Evolutionary conservation across 2,888 invertebrate genomes (phyloP).

Genomic region (Neoascia interrupta): DNA sequence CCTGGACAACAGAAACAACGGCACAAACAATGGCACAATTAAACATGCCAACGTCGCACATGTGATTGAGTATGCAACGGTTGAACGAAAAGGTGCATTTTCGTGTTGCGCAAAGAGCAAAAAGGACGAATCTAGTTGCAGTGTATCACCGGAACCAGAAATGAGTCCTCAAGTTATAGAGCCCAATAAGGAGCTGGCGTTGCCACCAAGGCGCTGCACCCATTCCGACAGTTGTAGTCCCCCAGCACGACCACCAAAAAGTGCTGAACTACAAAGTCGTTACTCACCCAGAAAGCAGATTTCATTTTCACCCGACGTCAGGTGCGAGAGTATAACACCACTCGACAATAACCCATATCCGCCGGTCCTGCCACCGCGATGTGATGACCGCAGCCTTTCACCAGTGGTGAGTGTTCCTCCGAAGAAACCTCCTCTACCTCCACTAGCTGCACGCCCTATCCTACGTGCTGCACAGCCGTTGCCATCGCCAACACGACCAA

Average conservation of each 20-base stretch:
- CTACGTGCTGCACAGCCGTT: constrained; percentile 82
- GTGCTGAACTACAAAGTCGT: constrained; percentile 79
- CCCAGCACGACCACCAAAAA: constrained; percentile 86
- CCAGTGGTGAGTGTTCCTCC: constrained; percentile 81
- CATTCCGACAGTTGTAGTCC: constrained; percentile 83
- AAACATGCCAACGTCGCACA: constrained; percentile 74
- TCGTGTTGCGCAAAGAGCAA: constrained; percentile 85
- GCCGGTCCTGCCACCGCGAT: constrained; percentile 75
- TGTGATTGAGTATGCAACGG: constrained; percentile 86
- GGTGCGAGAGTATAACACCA: background rate
- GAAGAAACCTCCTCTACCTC: constrained; percentile 87
- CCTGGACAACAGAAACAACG: constrained; percentile 36
- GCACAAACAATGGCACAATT: background rate
- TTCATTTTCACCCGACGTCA: constrained; percentile 23
- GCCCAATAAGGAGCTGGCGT: constrained; percentile 80
- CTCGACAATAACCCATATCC: constrained; percentile 69
- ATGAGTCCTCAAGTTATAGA: constrained; percentile 78
- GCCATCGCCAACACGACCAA: constrained; percentile 81
- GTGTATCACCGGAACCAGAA: constrained; percentile 15
- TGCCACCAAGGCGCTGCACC: constrained; percentile 83
- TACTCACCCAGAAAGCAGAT: constrained; percentile 77
- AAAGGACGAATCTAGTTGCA: constrained; percentile 80
- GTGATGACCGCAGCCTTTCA: constrained; percentile 66
- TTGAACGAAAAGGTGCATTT: constrained; percentile 86
- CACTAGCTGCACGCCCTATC: constrained; percentile 81